A percentile compares a stretch with the other conserved stretches of the same genome.
Evolutionary conservation across 2,888 invertebrate genomes (phyloP).

Genomic region (Trachelus iudaicus): DNA sequence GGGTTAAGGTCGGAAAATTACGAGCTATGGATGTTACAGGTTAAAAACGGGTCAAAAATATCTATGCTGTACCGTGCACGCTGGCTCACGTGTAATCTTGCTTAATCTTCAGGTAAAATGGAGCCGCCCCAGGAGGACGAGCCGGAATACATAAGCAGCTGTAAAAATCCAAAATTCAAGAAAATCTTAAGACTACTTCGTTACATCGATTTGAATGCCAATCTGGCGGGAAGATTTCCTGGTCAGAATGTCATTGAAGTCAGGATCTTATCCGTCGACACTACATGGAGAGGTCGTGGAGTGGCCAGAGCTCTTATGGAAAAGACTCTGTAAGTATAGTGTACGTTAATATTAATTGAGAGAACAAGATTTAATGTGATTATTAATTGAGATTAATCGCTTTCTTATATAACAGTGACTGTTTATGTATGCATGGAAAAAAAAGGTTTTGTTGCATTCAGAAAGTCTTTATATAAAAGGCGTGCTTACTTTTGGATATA

Average conservation of each 20-base stretch:
- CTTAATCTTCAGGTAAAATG: slow-evolving; percentile 55
- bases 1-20: too few relatives aligned
- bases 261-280: slow-evolving; percentile 76
- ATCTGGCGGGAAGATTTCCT: slow-evolving; percentile 71
- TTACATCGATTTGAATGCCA: slow-evolving; percentile 69
- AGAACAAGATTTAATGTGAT: not conserved
- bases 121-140: slow-evolving; percentile 64
- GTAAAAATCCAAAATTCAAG: slow-evolving; percentile 73
- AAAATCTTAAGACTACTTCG: slow-evolving; percentile 74
- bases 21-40: too few relatives aligned
- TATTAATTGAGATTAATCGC: not conserved
- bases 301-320: slow-evolving; percentile 74
- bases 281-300: slow-evolving; percentile 74
- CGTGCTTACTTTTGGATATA: not conserved
- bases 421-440: not conserved
- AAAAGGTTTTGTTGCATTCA: not conserved
- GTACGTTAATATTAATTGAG: not conserved
- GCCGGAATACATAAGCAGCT: slow-evolving; percentile 64
- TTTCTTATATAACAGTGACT: not conserved
- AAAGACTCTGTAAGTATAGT: slow-evolving; percentile 71
- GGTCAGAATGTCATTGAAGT: slow-evolving; percentile 71
- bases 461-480: not conserved
- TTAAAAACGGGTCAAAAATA: not conserved
- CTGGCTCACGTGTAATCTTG: not conserved
- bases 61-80: not conserved